These are phyloP conservation scores for Sebastes trivittatus DNA, from an alignment of 2,797 vertebrate genomes.

Conservation along the genomic window DNA sequence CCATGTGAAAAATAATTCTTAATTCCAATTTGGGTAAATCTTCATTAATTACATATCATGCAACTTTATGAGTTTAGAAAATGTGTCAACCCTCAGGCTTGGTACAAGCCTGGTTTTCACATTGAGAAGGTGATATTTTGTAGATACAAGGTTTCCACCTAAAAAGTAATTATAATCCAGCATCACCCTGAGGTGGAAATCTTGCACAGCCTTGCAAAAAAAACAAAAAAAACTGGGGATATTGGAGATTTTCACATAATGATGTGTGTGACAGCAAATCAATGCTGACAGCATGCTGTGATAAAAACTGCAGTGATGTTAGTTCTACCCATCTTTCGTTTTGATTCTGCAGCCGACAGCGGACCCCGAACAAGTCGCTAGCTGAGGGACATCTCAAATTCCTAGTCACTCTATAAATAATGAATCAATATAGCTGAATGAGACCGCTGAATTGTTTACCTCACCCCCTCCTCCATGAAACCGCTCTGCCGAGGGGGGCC, in stretches of 20 bases:
- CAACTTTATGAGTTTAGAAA: background rate
- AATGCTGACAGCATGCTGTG: background rate
- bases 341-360: background rate
- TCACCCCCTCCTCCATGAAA: slow-evolving; percentile 51
- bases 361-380: background rate
- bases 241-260: background rate
- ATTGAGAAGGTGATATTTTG: background rate
- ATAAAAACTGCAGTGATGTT: background rate
- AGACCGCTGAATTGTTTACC: slow-evolving; percentile 47
- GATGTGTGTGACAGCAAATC: background rate
- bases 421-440: slow-evolving; percentile 69
- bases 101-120: background rate
- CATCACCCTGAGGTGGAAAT: background rate
- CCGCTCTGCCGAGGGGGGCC: slow-evolving; percentile 60
- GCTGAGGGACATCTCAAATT: slow-evolving; percentile 36
- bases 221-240: background rate
- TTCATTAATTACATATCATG: background rate
- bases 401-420: slow-evolving; percentile 66
- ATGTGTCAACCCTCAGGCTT: background rate
- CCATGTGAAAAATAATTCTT: background rate
- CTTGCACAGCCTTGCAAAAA: background rate
- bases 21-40: background rate
- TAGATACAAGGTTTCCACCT: background rate
- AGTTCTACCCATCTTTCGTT: background rate
- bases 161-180: background rate